phyloP scores from a whole-genome alignment of 1,140 invertebrate species.

The Lordiphosa mommai region DNA sequence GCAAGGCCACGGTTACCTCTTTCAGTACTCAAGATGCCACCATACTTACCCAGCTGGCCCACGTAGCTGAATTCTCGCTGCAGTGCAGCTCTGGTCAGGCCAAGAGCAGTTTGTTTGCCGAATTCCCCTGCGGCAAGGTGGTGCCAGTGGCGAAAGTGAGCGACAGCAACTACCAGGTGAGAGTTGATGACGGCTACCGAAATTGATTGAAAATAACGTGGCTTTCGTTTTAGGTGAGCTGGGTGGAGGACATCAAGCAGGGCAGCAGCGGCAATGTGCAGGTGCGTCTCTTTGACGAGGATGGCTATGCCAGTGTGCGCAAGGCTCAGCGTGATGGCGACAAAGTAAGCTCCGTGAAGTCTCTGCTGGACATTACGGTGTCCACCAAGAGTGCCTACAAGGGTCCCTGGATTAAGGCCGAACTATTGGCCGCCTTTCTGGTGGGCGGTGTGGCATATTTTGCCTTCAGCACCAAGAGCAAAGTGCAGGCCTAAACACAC shows the following conservation, averaged over 20 bases:
- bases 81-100: constrained; percentile 83
- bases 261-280: constrained; percentile 88
- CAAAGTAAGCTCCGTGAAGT: constrained; percentile 85
- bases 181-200: background rate
- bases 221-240: constrained; percentile 87
- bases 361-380: constrained; percentile 87
- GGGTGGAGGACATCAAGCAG: constrained; percentile 92
- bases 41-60: constrained; percentile 90
- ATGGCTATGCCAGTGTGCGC: constrained; percentile 90
- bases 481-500: constrained; percentile 81
- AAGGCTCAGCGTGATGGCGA: constrained; percentile 87
- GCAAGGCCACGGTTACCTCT: constrained; percentile 84
- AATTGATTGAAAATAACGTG: background rate
- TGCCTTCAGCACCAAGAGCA: constrained; percentile 91
- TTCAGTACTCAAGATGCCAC: constrained; percentile 96
- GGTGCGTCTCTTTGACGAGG: constrained; percentile 94
- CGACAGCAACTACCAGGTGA: constrained; percentile 79
- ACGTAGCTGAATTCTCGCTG: constrained; percentile 87
- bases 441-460: constrained; percentile 91
- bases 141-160: constrained; percentile 89
- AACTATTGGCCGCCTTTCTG: constrained; percentile 90
- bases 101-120: constrained; percentile 88
- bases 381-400: constrained; percentile 93
- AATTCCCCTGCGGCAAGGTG: constrained; percentile 88
- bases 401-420: constrained; percentile 95